phyloP scores from a whole-genome alignment of 2,888 invertebrate genomes.

The Tortricodes alternella region DNA sequence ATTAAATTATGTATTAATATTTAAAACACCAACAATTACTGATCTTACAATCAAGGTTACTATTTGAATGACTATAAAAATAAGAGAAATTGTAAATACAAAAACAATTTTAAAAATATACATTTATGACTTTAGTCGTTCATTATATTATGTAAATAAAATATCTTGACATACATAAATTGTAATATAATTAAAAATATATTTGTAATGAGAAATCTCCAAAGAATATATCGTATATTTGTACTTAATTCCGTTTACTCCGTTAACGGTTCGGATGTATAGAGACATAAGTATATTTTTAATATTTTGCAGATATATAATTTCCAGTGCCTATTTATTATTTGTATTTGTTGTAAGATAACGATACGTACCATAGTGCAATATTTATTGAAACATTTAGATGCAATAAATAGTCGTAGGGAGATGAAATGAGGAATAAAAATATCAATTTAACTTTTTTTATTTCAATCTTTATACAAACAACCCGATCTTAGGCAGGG shows the following conservation, averaged over 20 bases:
- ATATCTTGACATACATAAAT: not conserved
- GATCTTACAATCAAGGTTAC: not conserved
- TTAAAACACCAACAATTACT: not conserved
- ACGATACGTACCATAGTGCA: slow-evolving; percentile 32
- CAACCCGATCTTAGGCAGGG: no score
- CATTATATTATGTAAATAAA: slow-evolving; percentile 7
- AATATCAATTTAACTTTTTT: slow-evolving; percentile 22
- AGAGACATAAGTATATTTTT: slow-evolving; percentile 31
- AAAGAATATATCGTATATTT: slow-evolving; percentile 24
- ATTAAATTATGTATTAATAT: not conserved
- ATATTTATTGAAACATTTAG: slow-evolving; percentile 33
- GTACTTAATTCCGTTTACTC: slow-evolving; percentile 11
- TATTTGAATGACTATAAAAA: not conserved
- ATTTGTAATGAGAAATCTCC: slow-evolving; percentile 13
- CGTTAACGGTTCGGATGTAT: not conserved
- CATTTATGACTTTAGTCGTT: not conserved
- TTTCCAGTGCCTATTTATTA: slow-evolving; percentile 36
- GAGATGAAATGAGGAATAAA: slow-evolving; percentile 24
- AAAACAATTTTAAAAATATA: not conserved
- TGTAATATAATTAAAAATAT: slow-evolving; percentile 3
- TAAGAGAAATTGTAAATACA: not conserved
- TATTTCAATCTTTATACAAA: no score
- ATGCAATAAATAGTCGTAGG: slow-evolving; percentile 28
- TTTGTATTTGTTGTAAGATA: slow-evolving; percentile 10
- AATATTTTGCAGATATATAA: slow-evolving; percentile 35